Percentiles rank a stretch among this genome's conserved stretches.
These are phyloP conservation scores for Stictocephala bisonia DNA, from an alignment of 2,888 invertebrate species.

Conservation along the genomic window DNA sequence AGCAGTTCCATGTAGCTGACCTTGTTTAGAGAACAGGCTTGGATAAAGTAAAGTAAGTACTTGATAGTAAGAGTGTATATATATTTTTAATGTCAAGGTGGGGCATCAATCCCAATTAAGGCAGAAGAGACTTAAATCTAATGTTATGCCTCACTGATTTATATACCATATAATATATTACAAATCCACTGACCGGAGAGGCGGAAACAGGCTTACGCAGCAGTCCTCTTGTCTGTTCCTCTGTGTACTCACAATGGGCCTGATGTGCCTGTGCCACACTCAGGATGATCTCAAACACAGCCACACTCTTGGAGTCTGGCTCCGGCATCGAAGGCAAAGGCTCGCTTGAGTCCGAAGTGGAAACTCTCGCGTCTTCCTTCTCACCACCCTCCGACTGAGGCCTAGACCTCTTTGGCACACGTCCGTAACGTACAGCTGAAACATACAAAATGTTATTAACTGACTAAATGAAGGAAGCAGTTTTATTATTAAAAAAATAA, in stretches of 20 bases:
- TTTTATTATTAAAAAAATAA: not conserved
- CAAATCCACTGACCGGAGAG: slow-evolving; percentile 66
- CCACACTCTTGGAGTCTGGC: slow-evolving; percentile 51
- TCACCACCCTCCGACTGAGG: slow-evolving; percentile 76
- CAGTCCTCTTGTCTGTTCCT: slow-evolving; percentile 80
- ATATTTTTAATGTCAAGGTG: too few species aligned
- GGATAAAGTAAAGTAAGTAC: too few species aligned
- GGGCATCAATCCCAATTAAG: too few species aligned
- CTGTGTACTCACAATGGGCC: slow-evolving; percentile 88
- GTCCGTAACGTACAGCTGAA: slow-evolving; percentile 93
- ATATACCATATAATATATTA: too few species aligned
- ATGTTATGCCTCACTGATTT: too few species aligned
- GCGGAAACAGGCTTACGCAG: slow-evolving; percentile 74
- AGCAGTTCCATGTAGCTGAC: too few species aligned
- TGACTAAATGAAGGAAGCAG: not conserved
- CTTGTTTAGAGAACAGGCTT: too few species aligned
- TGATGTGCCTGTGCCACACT: slow-evolving; percentile 88
- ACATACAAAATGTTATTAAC: slow-evolving; percentile 13
- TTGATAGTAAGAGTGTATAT: too few species aligned
- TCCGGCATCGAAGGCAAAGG: slow-evolving; percentile 40
- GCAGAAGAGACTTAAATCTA: too few species aligned
- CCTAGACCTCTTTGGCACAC: slow-evolving; percentile 93
- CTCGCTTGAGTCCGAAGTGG: slow-evolving; percentile 57
- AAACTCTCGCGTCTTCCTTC: slow-evolving; percentile 62
- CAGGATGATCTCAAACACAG: slow-evolving; percentile 80